These are phyloP conservation scores for Lycocerus yunnanus DNA, from an alignment of 2,888 invertebrate genomes.

Conservation along the genomic window DNA sequence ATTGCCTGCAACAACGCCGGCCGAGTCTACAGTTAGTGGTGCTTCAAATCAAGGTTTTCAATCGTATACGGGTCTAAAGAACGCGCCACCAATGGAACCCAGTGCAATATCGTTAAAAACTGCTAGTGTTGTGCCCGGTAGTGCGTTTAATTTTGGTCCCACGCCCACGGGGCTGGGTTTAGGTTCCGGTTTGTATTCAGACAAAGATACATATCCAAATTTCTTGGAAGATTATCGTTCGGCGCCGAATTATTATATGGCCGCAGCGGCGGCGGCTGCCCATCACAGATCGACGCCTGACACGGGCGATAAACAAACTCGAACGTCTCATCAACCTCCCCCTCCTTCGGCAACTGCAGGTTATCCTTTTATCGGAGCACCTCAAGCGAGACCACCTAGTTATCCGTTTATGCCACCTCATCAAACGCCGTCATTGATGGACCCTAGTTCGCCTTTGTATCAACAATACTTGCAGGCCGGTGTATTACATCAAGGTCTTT, in stretches of 20 bases:
- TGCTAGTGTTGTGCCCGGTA: constrained; percentile 75
- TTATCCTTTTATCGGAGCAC: constrained; percentile 66
- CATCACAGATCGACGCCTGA: constrained; percentile 47
- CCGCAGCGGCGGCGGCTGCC: constrained; percentile 58
- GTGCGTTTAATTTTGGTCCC: constrained; percentile 84
- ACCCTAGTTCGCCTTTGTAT: constrained; percentile 69
- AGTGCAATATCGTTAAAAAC: constrained; percentile 67
- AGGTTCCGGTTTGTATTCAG: constrained; percentile 63
- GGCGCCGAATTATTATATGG: constrained; percentile 64
- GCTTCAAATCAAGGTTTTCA: constrained; percentile 60
- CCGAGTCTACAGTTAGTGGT: constrained; percentile 21
- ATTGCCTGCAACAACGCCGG: constrained; percentile 26
- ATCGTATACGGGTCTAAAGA: constrained; percentile 63
- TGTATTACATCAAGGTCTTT: constrained; percentile 57
- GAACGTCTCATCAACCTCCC: constrained; percentile 56
- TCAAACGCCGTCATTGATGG: constrained; percentile 59
- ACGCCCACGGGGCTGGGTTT: constrained; percentile 64
- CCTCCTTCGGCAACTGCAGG: constrained; percentile 51
- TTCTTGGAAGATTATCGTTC: constrained; percentile 72
- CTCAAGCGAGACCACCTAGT: constrained; percentile 63
- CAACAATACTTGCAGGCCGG: constrained; percentile 72
- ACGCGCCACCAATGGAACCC: constrained; percentile 48
- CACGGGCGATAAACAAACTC: constrained; percentile 50
- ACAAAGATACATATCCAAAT: constrained; percentile 68
- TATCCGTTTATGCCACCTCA: constrained; percentile 64